Conservation (phyloP, 2,797 vertebrate species). For the Sebastes variabilis region DNA sequence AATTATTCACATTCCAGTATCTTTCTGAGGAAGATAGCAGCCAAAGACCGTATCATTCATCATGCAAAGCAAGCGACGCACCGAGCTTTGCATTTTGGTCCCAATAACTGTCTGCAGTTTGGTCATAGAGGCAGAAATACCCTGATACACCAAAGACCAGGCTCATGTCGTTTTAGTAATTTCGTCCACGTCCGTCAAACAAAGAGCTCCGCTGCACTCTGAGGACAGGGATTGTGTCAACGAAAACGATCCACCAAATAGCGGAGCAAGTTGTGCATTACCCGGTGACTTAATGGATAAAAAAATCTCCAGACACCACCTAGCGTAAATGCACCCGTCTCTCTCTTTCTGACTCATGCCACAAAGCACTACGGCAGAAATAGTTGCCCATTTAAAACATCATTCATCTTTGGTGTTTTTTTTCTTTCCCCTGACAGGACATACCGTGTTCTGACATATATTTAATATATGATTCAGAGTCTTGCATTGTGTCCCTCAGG, state of each 20-base stretch:
- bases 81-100: neutral
- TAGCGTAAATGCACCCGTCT: neutral
- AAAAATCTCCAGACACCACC: neutral
- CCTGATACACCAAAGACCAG: neutral
- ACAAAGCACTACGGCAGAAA: neutral
- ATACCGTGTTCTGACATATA: conserved; percentile 24
- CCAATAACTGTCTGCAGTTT: neutral
- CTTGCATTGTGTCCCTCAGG: conserved; percentile 20
- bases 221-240: neutral
- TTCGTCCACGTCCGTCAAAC: neutral
- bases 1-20: neutral
- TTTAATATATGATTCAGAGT: conserved; percentile 8
- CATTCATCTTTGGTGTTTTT: neutral
- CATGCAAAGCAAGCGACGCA: neutral
- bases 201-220: neutral
- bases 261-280: neutral
- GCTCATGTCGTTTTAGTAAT: neutral
- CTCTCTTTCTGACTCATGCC: neutral
- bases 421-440: conserved; percentile 2
- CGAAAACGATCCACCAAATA: neutral
- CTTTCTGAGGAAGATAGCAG: neutral
- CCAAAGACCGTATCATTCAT: neutral
- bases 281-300: neutral
- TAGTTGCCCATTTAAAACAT: neutral
- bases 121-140: neutral